Evolutionary conservation across 2,797 vertebrate species (phyloP), one percentile per base, ranked within the genome.

Genomic region (Huso huso): DNA sequence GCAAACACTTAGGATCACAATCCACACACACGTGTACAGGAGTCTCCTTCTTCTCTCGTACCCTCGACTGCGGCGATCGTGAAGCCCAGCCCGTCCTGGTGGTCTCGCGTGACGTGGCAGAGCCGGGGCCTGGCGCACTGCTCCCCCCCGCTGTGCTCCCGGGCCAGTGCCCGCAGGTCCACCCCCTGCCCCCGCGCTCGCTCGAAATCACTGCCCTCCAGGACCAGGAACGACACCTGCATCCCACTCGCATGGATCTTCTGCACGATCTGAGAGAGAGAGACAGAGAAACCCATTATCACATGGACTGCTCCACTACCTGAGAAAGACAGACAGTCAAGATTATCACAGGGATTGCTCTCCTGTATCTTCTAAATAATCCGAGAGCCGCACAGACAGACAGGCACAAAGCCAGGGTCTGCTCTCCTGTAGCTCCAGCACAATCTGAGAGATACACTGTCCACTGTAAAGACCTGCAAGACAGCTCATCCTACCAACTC

Each of bases 221-320:
- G 69, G 72, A 97, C 91, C 0, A 84, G 81, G 57, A 98, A 86
- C 23, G 93, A 83, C 49, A 98, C 82, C 62, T 91, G 83, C 9
- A 86, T 76, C 7, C 94, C 87, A 0, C 92, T 95, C 1, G 82
- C 84, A 81, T 91, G 90, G 80, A 99, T 92, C 79, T 83, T 92
- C 73, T 85, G 86, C 13, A 92, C 87, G 71, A 96, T 90, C 96
- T 99, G 75, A 6, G 8, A 61, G 50, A 63, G 3, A 61, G 1
- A 62, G 2, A 49, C 4, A 50, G 2, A 57, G 6, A 72, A 6
- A 37, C n/a, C 4, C 15, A 7, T 48, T 8, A 3, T 18, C 58
- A 50, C 61, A 65, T 49, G 70, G 49, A 66, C 10, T 37, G 23
- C 23, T 37, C 23, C 23, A 37, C 23, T 37, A 4, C 23, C 23